phyloP scores from a whole-genome alignment of 2,113 vertebrate species.

The Poeciliopsis prolifica region DNA sequence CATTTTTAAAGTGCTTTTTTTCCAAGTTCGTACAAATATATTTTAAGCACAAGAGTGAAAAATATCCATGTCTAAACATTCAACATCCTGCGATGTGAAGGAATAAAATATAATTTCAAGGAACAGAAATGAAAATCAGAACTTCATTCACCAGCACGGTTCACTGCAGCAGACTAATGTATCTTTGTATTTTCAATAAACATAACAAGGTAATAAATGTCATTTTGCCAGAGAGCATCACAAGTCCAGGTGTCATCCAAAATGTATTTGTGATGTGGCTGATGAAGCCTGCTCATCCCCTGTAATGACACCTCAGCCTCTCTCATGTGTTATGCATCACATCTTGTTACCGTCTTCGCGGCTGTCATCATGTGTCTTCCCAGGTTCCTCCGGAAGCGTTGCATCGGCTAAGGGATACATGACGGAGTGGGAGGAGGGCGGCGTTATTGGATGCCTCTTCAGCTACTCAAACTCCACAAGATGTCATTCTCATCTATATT shows the following conservation, averaged over 20 bases:
- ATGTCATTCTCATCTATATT: constrained; percentile 66
- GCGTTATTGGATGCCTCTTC: constrained; percentile 61
- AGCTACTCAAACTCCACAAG: constrained; percentile 69
- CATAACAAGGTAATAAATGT: constrained; percentile 66
- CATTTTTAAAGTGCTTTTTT: too few species aligned
- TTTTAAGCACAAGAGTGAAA: constrained; percentile 59
- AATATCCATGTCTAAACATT: constrained; percentile 56
- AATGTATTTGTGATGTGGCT: constrained; percentile 74
- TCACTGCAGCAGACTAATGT: constrained; percentile 41
- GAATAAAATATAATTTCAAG: constrained; percentile 49
- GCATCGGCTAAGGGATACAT: constrained; percentile 57
- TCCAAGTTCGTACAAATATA: constrained; percentile 20
- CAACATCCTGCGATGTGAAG: constrained; percentile 32
- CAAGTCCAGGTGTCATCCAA: constrained; percentile 70
- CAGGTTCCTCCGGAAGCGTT: constrained; percentile 52
- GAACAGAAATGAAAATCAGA: constrained; percentile 56
- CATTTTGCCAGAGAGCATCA: constrained; percentile 64
- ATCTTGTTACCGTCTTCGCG: constrained; percentile 75
- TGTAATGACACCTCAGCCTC: constrained; percentile 72
- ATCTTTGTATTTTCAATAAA: constrained; percentile 69
- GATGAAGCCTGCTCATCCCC: constrained; percentile 75
- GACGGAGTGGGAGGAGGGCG: constrained; percentile 14
- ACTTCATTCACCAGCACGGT: constrained; percentile 48
- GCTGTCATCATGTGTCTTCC: constrained; percentile 66
- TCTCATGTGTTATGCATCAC: constrained; percentile 80